A percentile compares a stretch with the other conserved stretches of the same genome.
phyloP scores from a whole-genome alignment of 2,113 vertebrate species.

The Pleuronectes platessa region DNA sequence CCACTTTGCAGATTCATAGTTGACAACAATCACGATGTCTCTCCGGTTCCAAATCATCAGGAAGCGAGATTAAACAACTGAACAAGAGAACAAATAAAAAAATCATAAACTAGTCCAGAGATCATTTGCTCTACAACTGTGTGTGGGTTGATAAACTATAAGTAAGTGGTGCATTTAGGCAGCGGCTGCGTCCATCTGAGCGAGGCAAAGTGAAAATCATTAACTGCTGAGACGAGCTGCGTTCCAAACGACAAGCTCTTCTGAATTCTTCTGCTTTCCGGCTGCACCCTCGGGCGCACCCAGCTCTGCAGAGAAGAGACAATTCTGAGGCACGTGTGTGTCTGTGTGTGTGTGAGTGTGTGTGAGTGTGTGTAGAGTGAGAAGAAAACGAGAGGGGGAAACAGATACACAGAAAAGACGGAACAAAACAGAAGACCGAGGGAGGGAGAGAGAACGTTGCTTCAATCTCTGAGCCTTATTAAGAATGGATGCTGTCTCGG shows the following conservation, averaged over 20 bases:
- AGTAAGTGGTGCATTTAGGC: conserved; percentile 13
- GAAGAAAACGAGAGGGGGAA: conserved; percentile 1
- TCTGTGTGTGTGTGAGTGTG: conserved; percentile 31
- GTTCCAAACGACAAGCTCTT: conserved; percentile 57
- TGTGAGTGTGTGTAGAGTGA: conserved; percentile 23
- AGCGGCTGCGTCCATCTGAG: conserved; percentile 27
- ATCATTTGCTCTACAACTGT: neutral
- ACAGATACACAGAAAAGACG: neutral
- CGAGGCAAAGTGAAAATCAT: conserved; percentile 47
- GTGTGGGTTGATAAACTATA: neutral
- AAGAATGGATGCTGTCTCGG: conserved; percentile 46
- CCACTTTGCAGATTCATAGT: too few relatives aligned
- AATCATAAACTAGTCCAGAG: neutral
- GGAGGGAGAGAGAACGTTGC: neutral
- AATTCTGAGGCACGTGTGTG: conserved; percentile 26
- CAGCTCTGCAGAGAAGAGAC: conserved; percentile 46
- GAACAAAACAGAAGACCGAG: conserved; percentile 21
- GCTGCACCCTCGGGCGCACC: conserved; percentile 59
- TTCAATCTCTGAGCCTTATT: conserved; percentile 52
- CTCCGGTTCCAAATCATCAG: neutral
- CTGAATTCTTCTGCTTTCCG: conserved; percentile 56
- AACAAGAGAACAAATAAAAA: neutral
- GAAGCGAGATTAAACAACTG: neutral
- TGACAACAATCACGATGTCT: neutral
- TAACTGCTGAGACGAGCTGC: conserved; percentile 36